phyloP scores from a whole-genome alignment of 1,140 invertebrate genomes.

The Eumaeus atala region DNA sequence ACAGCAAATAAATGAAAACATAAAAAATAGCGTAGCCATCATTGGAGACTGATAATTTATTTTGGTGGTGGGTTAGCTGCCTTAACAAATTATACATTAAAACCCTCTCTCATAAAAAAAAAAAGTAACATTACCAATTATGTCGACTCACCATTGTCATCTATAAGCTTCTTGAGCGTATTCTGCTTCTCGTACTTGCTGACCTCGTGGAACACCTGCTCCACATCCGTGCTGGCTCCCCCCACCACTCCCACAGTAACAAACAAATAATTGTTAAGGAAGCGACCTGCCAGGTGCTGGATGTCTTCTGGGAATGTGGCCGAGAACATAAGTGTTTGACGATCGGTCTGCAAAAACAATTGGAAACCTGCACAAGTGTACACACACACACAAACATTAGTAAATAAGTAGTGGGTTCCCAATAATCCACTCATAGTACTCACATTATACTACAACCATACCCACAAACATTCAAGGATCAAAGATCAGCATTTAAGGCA shows the following conservation, averaged over 20 bases:
- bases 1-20: too few species aligned
- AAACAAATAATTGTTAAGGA: conserved; percentile 88
- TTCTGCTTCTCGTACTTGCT: conserved; percentile 82
- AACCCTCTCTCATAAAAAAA: too few species aligned
- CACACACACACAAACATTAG: too few species aligned
- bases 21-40: too few species aligned
- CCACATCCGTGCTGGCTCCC: conserved; percentile 91
- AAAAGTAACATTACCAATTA: neutral
- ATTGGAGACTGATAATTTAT: too few species aligned
- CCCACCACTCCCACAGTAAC: conserved; percentile 91
- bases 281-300: conserved; percentile 84
- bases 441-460: too few species aligned
- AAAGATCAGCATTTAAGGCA: too few species aligned
- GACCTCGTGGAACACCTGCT: conserved; percentile 88
- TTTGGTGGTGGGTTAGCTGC: too few species aligned
- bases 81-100: too few species aligned
- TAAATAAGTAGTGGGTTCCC: too few species aligned
- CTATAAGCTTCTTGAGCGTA: conserved; percentile 82
- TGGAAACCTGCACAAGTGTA: neutral
- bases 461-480: too few species aligned
- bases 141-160: conserved; percentile 70
- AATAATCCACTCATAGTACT: too few species aligned
- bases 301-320: conserved; percentile 93
- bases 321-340: conserved; percentile 93
- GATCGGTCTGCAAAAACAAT: conserved; percentile 69